phyloP scores from a whole-genome alignment of 2,888 invertebrate genomes.

The Gandaritis pyraliata region DNA sequence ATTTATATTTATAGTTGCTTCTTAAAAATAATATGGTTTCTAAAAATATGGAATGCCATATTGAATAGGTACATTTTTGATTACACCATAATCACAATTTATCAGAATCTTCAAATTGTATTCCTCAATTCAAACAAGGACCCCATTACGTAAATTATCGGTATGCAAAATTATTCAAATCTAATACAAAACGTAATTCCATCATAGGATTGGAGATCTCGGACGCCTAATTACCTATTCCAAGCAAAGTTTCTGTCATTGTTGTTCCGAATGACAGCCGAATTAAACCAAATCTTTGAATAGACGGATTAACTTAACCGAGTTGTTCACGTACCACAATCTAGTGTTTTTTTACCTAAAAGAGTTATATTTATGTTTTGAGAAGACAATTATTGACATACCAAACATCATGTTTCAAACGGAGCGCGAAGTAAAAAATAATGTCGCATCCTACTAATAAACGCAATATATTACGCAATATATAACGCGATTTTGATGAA shows the following conservation, averaged over 20 bases:
- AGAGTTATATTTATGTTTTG: no score
- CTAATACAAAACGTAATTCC: slow-evolving; percentile 56
- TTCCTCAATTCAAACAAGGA: slow-evolving; percentile 33
- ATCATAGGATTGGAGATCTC: slow-evolving; percentile 52
- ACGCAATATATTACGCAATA: no score
- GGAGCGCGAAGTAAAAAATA: no score
- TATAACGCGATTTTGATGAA: no score
- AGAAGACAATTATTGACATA: no score
- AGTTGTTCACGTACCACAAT: no score
- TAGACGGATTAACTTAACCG: slow-evolving; percentile 9
- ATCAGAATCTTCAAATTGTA: slow-evolving; percentile 20
- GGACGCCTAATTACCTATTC: slow-evolving; percentile 54
- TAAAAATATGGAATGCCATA: no score
- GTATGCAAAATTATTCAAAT: slow-evolving; percentile 67
- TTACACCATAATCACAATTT: slow-evolving; percentile 12
- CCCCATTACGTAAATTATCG: slow-evolving; percentile 52
- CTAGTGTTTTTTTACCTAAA: no score
- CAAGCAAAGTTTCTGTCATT: slow-evolving; percentile 53
- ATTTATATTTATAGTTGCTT: no score
- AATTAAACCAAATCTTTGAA: slow-evolving; percentile 35
- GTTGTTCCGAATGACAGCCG: slow-evolving; percentile 41
- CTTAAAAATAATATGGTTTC: no score
- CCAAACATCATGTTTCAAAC: no score
- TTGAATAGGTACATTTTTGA: slow-evolving; percentile 16
- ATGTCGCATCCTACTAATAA: no score